Evolutionary conservation across 2,797 vertebrate genomes (phyloP), one percentile per base, ranked within the genome.

Genomic region (Typhlichthys subterraneus): DNA sequence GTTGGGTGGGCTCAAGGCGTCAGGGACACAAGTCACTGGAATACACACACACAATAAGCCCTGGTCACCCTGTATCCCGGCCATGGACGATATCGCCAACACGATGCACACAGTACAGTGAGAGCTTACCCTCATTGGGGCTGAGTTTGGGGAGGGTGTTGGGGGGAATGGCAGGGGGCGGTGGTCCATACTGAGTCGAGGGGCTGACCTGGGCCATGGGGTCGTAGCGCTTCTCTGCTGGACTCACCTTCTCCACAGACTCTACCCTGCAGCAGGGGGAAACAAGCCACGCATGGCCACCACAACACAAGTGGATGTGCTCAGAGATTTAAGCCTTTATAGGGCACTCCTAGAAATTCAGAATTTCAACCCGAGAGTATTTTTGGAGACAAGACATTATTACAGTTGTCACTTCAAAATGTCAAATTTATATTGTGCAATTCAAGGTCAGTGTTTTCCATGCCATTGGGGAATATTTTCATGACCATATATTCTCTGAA

Each of bases 191-290:
- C 81, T 95, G 97, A 2, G 94, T 88, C 0, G 95, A 90, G 1
- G 95, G 93, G 45, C 93, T 94, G 68, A 95, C 92, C 63, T 93
- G 94, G 64, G 93, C 85, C 53, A 92, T 45, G 0, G 94, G 88
- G 46, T 99, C 97, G 4, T 94, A 97, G 75, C 94, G 90, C 77
- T 97, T 98, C 62, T 99, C 97, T 59, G 91, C 92, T 29, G 90
- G 91, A 68, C 92, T 93, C 23, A 94, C 84, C 72, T 96, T 95
- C 59, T 98, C 96, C 63, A 83, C 33, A 11, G 92, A 82, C 55
- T 99, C 98, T 1, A 93, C 93, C 93, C 98, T 99, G 77, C 59
- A 75, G 15, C 2, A 62, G 51, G 42, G 1, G 55, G 33, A 53
- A 33, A 75, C 13, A 67, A 46, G 62, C 5, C 70, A 33, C 4